Evolutionary conservation across 1,140 invertebrate species (phyloP).

Genomic region (Drosophila funebris): DNA sequence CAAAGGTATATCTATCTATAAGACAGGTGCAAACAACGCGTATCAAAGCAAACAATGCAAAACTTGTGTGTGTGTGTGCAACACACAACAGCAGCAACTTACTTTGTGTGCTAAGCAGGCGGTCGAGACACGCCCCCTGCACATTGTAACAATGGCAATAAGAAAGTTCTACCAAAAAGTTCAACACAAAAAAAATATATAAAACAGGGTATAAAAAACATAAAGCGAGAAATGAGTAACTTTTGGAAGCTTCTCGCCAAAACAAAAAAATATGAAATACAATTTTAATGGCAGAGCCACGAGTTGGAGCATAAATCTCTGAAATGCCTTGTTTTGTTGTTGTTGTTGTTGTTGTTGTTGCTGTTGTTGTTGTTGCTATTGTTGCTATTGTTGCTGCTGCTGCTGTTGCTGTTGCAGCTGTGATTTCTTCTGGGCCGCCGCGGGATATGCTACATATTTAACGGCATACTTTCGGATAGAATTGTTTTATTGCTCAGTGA

Average conservation of each 20-base stretch:
- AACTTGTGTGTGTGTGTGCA: constrained; percentile 19
- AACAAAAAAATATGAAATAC: constrained; percentile 49
- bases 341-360: too few species aligned
- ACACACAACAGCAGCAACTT: constrained; percentile 4
- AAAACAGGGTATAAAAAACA: neutral
- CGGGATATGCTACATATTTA: constrained; percentile 50
- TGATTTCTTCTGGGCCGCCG: constrained; percentile 31
- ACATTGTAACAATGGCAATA: constrained; percentile 29
- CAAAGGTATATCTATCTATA: neutral
- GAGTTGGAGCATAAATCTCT: constrained; percentile 58
- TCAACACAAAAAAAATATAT: constrained; percentile 13
- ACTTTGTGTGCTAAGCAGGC: constrained; percentile 36
- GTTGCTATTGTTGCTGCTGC: too few species aligned
- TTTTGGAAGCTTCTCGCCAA: constrained; percentile 13
- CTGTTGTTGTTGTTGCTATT: too few species aligned
- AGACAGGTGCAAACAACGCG: constrained; percentile 36
- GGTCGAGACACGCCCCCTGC: constrained; percentile 21
- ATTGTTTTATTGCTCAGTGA: constrained; percentile 52
- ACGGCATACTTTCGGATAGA: constrained; percentile 34
- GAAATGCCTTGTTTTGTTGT: constrained; percentile 31
- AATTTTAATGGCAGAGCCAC: constrained; percentile 50
- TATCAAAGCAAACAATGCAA: constrained; percentile 43
- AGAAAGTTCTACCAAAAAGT: constrained; percentile 18
- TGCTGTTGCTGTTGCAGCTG: too few species aligned
- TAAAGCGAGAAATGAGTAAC: neutral